These are phyloP conservation scores for Phalanger gymnotis DNA, from an alignment of 2,797 vertebrate genomes.

Conservation along the genomic window DNA sequence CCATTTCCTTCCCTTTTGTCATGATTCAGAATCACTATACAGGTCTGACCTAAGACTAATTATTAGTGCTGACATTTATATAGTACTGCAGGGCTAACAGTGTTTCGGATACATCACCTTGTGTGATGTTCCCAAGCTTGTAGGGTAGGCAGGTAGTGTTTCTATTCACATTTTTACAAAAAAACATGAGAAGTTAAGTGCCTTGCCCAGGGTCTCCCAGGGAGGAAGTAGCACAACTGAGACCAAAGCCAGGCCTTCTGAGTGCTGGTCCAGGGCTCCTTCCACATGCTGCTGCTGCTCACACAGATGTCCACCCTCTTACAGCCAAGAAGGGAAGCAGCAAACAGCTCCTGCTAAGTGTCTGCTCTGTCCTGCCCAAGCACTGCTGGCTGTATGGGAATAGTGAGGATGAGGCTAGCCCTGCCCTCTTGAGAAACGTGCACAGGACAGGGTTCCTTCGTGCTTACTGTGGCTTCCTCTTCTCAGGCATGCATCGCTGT, in stretches of 20 bases:
- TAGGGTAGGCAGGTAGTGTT: fast-evolving
- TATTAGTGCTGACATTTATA: not conserved
- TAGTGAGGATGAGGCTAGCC: not conserved
- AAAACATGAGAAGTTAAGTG: conserved; percentile 8
- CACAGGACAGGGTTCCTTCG: not conserved
- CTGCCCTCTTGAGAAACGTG: not conserved
- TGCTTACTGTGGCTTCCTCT: not conserved
- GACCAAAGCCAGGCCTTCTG: not conserved
- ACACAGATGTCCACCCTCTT: too few relatives aligned
- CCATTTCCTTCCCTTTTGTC: not conserved
- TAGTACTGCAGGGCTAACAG: not conserved
- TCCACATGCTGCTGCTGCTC: not conserved
- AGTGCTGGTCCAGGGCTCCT: not conserved
- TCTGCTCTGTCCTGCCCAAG: not conserved
- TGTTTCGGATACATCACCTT: not conserved
- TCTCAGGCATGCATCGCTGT: not conserved
- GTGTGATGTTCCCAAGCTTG: not conserved
- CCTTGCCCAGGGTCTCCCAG: conserved; percentile 40
- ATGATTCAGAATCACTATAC: not conserved
- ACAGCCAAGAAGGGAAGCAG: too few relatives aligned
- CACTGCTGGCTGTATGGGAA: not conserved
- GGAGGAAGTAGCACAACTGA: not conserved
- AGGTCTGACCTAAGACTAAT: not conserved
- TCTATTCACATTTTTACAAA: not conserved
- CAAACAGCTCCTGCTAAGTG: not conserved